Percentiles rank a stretch among this genome's conserved stretches.
These are phyloP conservation scores for Dromaius novaehollandiae DNA, from an alignment of 2,113 vertebrate genomes.

Conservation along the genomic window DNA sequence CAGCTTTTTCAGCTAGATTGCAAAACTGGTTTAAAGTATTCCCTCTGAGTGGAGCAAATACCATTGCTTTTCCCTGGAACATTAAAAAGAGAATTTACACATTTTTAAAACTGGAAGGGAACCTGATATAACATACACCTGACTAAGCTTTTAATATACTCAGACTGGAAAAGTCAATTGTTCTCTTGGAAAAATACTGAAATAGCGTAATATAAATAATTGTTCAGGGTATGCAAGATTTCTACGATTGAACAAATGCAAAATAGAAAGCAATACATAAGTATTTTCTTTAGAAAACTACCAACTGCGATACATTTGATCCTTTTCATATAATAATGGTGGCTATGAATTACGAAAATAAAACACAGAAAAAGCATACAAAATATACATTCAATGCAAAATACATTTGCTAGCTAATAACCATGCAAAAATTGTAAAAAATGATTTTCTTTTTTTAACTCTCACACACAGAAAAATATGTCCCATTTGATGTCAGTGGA, in stretches of 20 bases:
- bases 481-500: neutral
- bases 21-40: slow-evolving; percentile 92
- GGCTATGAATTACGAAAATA: slow-evolving; percentile 23
- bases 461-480: neutral
- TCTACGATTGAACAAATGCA: slow-evolving; percentile 39
- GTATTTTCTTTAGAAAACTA: slow-evolving; percentile 19
- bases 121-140: slow-evolving; percentile 41
- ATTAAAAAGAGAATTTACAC: slow-evolving; percentile 73
- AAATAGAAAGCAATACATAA: neutral
- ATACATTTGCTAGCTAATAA: neutral
- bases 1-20: slow-evolving; percentile 89
- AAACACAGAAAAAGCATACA: slow-evolving; percentile 16
- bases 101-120: slow-evolving; percentile 68
- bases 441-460: neutral
- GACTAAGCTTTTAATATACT: slow-evolving; percentile 35
- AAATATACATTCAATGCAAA: neutral
- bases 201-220: neutral
- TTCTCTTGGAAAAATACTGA: slow-evolving; percentile 31
- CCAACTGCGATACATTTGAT: slow-evolving; percentile 3
- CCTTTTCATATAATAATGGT: slow-evolving; percentile 1
- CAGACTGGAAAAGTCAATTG: slow-evolving; percentile 9
- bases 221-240: slow-evolving; percentile 26
- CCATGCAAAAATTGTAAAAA: slow-evolving; percentile 5
- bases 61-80: slow-evolving; percentile 90
- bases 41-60: slow-evolving; percentile 92